Percentiles rank a stretch among this genome's conserved stretches.
Conservation (phyloP, 2,113 vertebrate species). For the Hypomesus transpacificus region DNA sequence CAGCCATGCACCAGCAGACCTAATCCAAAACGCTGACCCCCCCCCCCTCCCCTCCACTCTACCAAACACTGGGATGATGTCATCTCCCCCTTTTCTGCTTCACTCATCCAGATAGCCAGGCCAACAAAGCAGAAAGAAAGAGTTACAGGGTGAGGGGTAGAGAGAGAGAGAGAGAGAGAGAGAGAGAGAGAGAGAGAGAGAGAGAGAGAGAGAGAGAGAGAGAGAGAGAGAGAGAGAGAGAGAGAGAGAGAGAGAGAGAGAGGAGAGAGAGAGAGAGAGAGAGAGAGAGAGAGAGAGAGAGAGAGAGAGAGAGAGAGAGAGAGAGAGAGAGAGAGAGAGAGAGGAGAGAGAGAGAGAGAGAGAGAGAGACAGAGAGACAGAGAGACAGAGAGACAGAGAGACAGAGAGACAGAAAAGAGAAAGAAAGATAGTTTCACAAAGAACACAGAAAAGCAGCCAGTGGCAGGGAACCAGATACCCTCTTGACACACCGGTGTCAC, state of each 20-base stretch:
- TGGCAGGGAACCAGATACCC: slow-evolving; percentile 46
- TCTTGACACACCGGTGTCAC: slow-evolving; percentile 44
- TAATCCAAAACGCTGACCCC: too few species aligned
- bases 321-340: slow-evolving; percentile 39
- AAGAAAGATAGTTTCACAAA: slow-evolving; percentile 18
- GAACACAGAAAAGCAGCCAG: slow-evolving; percentile 18
- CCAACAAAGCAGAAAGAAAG: slow-evolving; percentile 27
- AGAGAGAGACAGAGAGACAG: slow-evolving; percentile 40
- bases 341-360: too few species aligned
- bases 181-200: slow-evolving; percentile 3
- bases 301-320: slow-evolving; percentile 12
- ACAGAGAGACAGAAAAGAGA: slow-evolving; percentile 28
- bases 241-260: slow-evolving; percentile 24
- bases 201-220: slow-evolving; percentile 28
- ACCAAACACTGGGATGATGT: slow-evolving; percentile 59
- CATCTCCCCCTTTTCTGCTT: slow-evolving; percentile 35
- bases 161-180: slow-evolving; percentile 40
- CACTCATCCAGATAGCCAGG: slow-evolving; percentile 40
- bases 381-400: slow-evolving; percentile 4
- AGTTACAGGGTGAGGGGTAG: not conserved
- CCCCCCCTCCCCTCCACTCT: slow-evolving; percentile 53
- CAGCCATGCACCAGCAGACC: slow-evolving; percentile 29
- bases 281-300: slow-evolving; percentile 4
- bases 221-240: slow-evolving; percentile 16
- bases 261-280: slow-evolving; percentile 35